Evolutionary conservation across 2,888 invertebrate genomes (phyloP), one percentile per base, ranked within the genome.

Genomic region (Strigamia maritima): DNA sequence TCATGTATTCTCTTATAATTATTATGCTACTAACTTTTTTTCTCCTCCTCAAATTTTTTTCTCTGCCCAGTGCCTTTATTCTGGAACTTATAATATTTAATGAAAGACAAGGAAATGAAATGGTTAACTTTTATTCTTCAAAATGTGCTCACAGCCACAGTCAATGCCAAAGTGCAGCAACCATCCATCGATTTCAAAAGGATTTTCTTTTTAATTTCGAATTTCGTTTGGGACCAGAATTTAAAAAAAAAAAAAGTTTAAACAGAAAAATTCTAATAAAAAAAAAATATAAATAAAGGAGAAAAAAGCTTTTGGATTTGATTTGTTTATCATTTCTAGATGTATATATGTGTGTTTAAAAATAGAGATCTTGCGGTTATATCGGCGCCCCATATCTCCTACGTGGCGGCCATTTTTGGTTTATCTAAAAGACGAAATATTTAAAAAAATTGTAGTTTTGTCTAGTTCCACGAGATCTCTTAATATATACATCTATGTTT

Each of bases 31-130:
- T n/a, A n/a, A 49, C 49, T 12, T 49, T 49, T 49, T 49, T 49
- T 49, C 49, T 49, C 49, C 49, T 49, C 49, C 49, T 49, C 49
- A 49, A 49, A 49, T 49, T 49, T 49, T 49, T 49, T 49, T 49
- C 49, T 49, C 49, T 49, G 49, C 49, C 49, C 49, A 49, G 49
- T 49, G 49, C 49, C 49, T 49, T 49, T 49, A 49, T 49, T 49
- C 49, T 49, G 49, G 49, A 49, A 49, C 49, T 49, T n/a, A 19
- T 14, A 49, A 49, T 49, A n/a, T 49, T 49, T 49, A 49, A n/a
- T 2, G 49, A 49, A 49, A 49, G 49, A 49, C n/a, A 49, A n/a
- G 19, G 49, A 49, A 49, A 49, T 49, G 49, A n/a, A n/a, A n/a
- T n/a, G n/a, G n/a, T n/a, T n/a, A n/a, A n/a, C n/a, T 49, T 49